Percentiles rank a stretch among this genome's conserved stretches.
These are phyloP conservation scores for Hydrozoanthus gracilis DNA, from an alignment of 92 coral and sea anemone genomes.

Conservation along the genomic window DNA sequence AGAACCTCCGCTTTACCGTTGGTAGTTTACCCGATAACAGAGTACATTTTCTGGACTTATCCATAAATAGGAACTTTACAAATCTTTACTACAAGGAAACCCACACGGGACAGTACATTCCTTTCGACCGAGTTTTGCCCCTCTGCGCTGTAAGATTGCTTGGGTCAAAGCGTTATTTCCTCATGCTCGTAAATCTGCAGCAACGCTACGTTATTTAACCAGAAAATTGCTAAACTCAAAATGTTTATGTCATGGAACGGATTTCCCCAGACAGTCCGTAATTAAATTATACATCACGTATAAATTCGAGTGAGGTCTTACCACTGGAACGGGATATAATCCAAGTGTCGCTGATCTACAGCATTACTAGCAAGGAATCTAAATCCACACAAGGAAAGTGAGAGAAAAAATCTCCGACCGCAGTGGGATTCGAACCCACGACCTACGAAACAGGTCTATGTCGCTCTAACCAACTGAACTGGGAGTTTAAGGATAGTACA, in stretches of 20 bases:
- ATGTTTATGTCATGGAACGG: constrained; percentile 52
- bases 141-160: constrained; percentile 2
- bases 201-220: constrained; percentile 21
- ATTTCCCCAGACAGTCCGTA: constrained; percentile 26
- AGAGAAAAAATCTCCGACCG: too few species aligned
- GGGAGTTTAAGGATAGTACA: too few species aligned
- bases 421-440: too few species aligned
- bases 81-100: background rate
- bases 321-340: too few species aligned
- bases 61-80: background rate
- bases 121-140: background rate
- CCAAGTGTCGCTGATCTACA: too few species aligned
- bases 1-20: background rate
- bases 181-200: constrained; percentile 44
- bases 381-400: too few species aligned
- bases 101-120: constrained; percentile 33
- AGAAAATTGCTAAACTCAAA: constrained; percentile 13
- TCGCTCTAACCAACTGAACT: too few species aligned
- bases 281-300: constrained; percentile 9
- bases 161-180: constrained; percentile 27
- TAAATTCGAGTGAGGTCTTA: too few species aligned
- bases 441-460: too few species aligned
- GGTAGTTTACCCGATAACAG: background rate
- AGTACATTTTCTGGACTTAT: background rate
- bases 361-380: too few species aligned